A percentile compares a stretch with the other conserved stretches of the same genome.
phyloP scores from a whole-genome alignment of 1,140 invertebrate species.

The Mylabris phalerata region DNA sequence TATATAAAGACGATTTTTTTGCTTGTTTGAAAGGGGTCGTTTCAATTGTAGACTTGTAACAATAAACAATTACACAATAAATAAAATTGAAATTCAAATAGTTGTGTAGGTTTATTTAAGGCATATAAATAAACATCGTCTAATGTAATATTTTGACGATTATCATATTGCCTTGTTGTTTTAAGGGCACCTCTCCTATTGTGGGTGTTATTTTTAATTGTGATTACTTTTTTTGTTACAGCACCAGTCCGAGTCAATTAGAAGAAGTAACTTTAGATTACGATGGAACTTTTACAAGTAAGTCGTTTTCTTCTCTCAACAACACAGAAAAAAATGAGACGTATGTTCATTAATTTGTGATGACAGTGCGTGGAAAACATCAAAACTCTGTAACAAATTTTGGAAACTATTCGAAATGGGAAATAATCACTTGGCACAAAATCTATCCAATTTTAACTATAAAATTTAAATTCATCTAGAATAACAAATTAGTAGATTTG shows the following conservation, averaged over 20 bases:
- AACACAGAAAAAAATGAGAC: background rate
- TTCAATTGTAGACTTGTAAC: no score
- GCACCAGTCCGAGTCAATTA: slow-evolving; percentile 47
- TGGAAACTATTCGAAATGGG: background rate
- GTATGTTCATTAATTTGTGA: background rate
- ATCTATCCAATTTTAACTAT: no score
- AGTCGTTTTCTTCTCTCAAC: slow-evolving; percentile 18
- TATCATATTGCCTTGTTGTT: no score
- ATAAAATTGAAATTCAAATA: no score
- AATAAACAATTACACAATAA: no score
- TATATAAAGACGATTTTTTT: no score
- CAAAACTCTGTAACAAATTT: slow-evolving; percentile 1
- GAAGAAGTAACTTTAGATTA: slow-evolving; percentile 48
- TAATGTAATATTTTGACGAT: no score
- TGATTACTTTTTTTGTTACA: slow-evolving; percentile 39
- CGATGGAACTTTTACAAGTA: slow-evolving; percentile 34
- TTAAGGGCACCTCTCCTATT: no score
- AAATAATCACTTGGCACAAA: slow-evolving; percentile 11
- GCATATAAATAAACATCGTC: no score
- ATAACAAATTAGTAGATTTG: background rate
- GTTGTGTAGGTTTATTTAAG: no score
- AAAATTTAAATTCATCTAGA: background rate
- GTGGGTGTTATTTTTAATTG: no score
- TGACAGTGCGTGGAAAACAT: background rate
- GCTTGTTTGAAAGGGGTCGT: no score